phyloP scores from a whole-genome alignment of 2,888 invertebrate species.

The Drosophila eohydei region DNA sequence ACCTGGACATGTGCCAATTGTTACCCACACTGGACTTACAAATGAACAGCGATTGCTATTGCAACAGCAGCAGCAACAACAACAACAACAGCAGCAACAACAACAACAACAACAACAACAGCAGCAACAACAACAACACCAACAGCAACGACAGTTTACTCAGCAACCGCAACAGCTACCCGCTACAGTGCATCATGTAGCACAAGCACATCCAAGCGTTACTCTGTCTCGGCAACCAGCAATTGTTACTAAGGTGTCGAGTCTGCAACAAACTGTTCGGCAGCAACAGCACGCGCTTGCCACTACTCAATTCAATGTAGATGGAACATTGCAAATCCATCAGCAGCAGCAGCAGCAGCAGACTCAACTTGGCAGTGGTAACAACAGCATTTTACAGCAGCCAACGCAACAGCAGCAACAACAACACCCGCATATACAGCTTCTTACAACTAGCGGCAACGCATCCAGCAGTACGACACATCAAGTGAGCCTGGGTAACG shows the following conservation, averaged over 20 bases:
- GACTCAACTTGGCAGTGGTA: slow-evolving; percentile 42
- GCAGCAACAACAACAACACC: slow-evolving; percentile 30
- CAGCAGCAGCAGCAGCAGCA: slow-evolving; percentile 40
- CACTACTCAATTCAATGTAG: slow-evolving; percentile 59
- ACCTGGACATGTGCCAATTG: slow-evolving; percentile 91
- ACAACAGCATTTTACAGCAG: slow-evolving; percentile 65
- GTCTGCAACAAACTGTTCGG: slow-evolving; percentile 80
- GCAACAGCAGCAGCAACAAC: slow-evolving; percentile 84
- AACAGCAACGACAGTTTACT: slow-evolving; percentile 39
- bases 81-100: slow-evolving; percentile 63
- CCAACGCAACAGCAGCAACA: slow-evolving; percentile 32
- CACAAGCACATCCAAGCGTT: slow-evolving; percentile 74
- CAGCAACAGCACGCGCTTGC: slow-evolving; percentile 72
- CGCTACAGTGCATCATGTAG: slow-evolving; percentile 79
- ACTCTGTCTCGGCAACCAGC: slow-evolving; percentile 58
- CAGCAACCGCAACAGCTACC: slow-evolving; percentile 59
- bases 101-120: slow-evolving; percentile 56
- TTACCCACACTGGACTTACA: slow-evolving; percentile 89
- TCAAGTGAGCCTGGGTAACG: slow-evolving; percentile 84
- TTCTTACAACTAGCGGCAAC: slow-evolving; percentile 61
- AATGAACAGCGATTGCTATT: slow-evolving; percentile 81
- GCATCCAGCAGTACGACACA: slow-evolving; percentile 76
- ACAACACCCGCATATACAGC: slow-evolving; percentile 76
- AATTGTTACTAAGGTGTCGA: slow-evolving; percentile 77
- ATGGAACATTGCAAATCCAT: slow-evolving; percentile 65